Base-by-base conservation (phyloP, 64 coral and sea anemone genomes). In the Pocillopora verrucosa region DNA sequence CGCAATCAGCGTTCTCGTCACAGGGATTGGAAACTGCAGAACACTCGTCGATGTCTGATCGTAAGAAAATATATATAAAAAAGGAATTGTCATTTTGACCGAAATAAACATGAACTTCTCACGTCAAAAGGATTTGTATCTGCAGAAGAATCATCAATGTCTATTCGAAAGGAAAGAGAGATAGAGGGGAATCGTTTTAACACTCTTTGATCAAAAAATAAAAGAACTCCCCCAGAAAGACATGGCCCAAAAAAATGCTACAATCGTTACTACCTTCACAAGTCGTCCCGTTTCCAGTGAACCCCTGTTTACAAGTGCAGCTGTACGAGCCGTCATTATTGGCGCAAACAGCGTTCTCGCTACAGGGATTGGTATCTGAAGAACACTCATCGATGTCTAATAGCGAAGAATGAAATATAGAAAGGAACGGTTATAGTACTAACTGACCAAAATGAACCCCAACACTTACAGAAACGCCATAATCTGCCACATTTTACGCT, bases 231-330 rank as follows among this genome's bases (percentile, higher is more conserved):
- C 2, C 5, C 16, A 20, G 64, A 67, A 16, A 22, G 17, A 20
- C 13, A 67, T 17, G 9, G 16, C 17, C 22, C 5, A 4, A 67
- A 22, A 19, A 67, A 16, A 16, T 16, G 16, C 16, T 67, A 20
- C 22, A 20, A 67, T 20, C 16, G 11, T 20, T 17, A n/a, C 0
- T 77, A 94, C 92, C 92, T 87, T 83, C 59, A 56, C 92, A 94
- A 84, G 10, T 60, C 58, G 61, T 86, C 9, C 92, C 92, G 51
- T 90, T 59, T 86, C 80, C 80, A 19, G 62, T 89, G 34, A 90
- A 94, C 9, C 92, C 92, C n/a, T 85, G 59, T 22, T 84, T 83
- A 65, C 92, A 94, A 15, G 7, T 90, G 73, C 92, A 94, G 30
- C 17, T 24, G 77, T 90, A 90, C 1, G 87, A 90, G 41, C 92